These are phyloP conservation scores for Campylorhamphus procurvoides DNA, from an alignment of 2,113 vertebrate genomes.

Conservation along the genomic window DNA sequence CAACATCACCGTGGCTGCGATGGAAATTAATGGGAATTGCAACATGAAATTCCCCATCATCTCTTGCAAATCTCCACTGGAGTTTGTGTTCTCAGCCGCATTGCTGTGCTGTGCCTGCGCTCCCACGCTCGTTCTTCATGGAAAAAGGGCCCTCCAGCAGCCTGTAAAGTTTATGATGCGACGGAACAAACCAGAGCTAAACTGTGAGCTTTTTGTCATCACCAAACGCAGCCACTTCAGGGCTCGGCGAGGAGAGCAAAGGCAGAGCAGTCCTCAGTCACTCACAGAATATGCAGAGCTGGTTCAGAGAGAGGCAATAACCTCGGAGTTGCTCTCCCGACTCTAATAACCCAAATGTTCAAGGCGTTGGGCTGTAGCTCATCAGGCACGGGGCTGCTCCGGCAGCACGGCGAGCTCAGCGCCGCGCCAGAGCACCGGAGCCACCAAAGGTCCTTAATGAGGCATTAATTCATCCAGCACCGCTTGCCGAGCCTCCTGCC, in stretches of 20 bases:
- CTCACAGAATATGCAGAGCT: background rate
- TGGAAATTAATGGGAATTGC: background rate
- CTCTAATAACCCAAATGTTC: constrained; percentile 41
- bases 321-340: constrained; percentile 12
- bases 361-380: background rate
- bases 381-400: background rate
- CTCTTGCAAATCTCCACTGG: background rate
- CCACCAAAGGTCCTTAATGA: background rate
- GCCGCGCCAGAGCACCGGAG: background rate
- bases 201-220: constrained; percentile 20
- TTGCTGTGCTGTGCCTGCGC: background rate
- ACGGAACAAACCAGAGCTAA: background rate
- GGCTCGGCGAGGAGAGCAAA: background rate
- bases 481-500: background rate
- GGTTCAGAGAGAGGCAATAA: background rate
- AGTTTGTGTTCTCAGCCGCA: background rate
- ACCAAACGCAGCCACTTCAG: background rate
- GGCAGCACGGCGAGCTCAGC: background rate
- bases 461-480: background rate
- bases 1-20: background rate
- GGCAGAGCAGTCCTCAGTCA: background rate
- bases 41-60: background rate
- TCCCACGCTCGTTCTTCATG: background rate
- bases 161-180: background rate
- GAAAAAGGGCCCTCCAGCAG: constrained; percentile 27